phyloP scores from a whole-genome alignment of 1,140 invertebrate species.

The Drosophila ohnishii region DNA sequence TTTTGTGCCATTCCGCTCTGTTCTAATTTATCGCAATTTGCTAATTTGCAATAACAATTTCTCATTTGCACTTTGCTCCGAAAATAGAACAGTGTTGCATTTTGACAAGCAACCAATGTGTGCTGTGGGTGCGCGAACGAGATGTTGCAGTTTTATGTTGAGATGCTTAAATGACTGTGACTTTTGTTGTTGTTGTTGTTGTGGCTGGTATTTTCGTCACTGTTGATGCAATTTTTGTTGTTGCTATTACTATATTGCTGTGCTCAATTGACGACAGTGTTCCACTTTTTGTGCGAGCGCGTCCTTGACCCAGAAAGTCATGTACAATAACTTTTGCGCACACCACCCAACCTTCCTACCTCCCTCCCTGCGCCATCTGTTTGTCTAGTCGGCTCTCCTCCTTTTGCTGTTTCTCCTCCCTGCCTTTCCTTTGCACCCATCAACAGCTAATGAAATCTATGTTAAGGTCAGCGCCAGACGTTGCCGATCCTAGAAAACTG shows the following conservation, averaged over 20 bases:
- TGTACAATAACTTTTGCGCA: slow-evolving; percentile 14
- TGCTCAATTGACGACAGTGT: slow-evolving; percentile 29
- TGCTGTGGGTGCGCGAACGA: not conserved
- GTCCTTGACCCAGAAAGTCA: slow-evolving; percentile 56
- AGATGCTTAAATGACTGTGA: slow-evolving; percentile 21
- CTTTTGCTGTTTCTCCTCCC: not conserved
- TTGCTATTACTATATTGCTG: slow-evolving; percentile 7
- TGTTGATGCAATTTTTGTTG: slow-evolving; percentile 9
- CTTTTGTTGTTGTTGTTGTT: slow-evolving; percentile 1
- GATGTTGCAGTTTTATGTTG: slow-evolving; percentile 27
- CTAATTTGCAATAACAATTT: slow-evolving; percentile 50
- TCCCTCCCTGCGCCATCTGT: not conserved
- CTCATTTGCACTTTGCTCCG: slow-evolving; percentile 44
- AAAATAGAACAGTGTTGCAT: slow-evolving; percentile 47
- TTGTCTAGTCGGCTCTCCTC: slow-evolving; percentile 11
- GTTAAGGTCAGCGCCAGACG: slow-evolving; percentile 29
- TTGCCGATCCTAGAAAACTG: slow-evolving; percentile 18
- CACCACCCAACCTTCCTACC: not conserved
- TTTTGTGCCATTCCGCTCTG: not conserved
- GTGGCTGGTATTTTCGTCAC: slow-evolving; percentile 19
- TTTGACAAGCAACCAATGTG: slow-evolving; percentile 7
- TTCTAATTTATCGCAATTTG: slow-evolving; percentile 51
- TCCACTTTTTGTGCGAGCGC: slow-evolving; percentile 34
- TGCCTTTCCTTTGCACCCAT: not conserved
- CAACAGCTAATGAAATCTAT: slow-evolving; percentile 21